phyloP scores from a whole-genome alignment of 2,797 vertebrate genomes.

The Sebastolobus alascanus region DNA sequence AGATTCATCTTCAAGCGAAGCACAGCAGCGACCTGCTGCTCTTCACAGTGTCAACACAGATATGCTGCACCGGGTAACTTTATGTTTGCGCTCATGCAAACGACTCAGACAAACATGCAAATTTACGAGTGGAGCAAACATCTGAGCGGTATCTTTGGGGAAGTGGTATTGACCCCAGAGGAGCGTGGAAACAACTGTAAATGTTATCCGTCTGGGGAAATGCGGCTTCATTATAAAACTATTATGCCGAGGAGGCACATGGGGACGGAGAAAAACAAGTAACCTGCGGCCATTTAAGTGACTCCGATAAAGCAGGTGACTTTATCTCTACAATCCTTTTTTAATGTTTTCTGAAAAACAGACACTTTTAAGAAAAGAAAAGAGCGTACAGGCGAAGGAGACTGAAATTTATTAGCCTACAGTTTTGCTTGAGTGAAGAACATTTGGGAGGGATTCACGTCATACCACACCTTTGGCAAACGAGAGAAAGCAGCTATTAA shows the following conservation, averaged over 20 bases:
- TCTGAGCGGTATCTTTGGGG: conserved; percentile 61
- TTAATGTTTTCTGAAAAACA: conserved; percentile 20
- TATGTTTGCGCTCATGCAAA: conserved; percentile 71
- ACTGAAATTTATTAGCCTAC: conserved; percentile 93
- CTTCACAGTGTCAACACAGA: conserved; percentile 38
- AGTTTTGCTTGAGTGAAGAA: conserved; percentile 88
- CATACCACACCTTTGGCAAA: conserved; percentile 94
- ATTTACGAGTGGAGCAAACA: conserved; percentile 45
- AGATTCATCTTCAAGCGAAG: conserved; percentile 67
- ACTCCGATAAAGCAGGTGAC: conserved; percentile 17
- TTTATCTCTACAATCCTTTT: not conserved
- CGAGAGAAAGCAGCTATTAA: conserved; percentile 90
- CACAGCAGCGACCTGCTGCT: conserved; percentile 11
- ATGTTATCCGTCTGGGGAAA: conserved; percentile 60
- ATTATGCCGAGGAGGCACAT: conserved; percentile 68
- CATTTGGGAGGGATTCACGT: conserved; percentile 87
- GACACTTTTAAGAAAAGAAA: conserved; percentile 36
- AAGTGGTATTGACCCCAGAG: conserved; percentile 65
- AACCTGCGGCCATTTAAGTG: conserved; percentile 33
- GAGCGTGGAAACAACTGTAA: conserved; percentile 66
- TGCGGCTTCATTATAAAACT: conserved; percentile 71
- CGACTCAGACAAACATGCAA: conserved; percentile 53
- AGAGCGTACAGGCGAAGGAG: conserved; percentile 72
- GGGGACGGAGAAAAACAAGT: conserved; percentile 74
- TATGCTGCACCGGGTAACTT: conserved; percentile 22